Percentiles rank a stretch among this genome's conserved stretches.
Conservation (phyloP, 37 sponge, comb jelly and placozoan species). For the Halichondria panicea region DNA sequence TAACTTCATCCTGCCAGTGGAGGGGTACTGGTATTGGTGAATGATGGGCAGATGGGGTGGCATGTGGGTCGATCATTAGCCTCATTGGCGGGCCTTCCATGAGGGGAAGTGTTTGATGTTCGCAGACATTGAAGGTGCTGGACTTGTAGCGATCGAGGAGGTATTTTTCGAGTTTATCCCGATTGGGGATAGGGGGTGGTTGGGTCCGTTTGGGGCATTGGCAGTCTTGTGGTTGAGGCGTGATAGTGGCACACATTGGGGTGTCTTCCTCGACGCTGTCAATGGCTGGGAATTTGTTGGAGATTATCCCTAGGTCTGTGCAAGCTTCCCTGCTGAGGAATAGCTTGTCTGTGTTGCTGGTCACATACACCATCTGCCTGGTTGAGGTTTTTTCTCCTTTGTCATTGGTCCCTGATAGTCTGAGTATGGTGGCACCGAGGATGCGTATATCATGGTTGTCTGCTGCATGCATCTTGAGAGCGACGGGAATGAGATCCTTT, state of each 20-base stretch:
- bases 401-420: constrained; percentile 22
- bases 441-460: constrained; percentile 33
- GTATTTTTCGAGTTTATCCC: constrained; percentile 21
- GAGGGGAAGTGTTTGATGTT: constrained; percentile 13
- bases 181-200: constrained; percentile 24
- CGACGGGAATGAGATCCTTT: constrained; percentile 37
- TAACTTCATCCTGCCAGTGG: constrained; percentile 29
- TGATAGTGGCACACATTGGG: neutral
- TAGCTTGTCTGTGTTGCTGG: constrained; percentile 21
- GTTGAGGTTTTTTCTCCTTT: constrained; percentile 21
- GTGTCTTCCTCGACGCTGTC: neutral
- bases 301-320: constrained; percentile 10
- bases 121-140: constrained; percentile 22
- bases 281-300: constrained; percentile 13
- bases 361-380: constrained; percentile 45
- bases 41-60: constrained; percentile 10
- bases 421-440: constrained; percentile 43
- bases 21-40: constrained; percentile 28
- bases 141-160: constrained; percentile 18
- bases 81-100: constrained; percentile 32
- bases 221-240: constrained; percentile 6
- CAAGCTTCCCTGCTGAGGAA: constrained; percentile 26
- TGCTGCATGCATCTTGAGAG: constrained; percentile 35
- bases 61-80: constrained; percentile 30
- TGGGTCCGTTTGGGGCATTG: constrained; percentile 11